Evolutionary conservation across 2,797 vertebrate genomes (phyloP).

Genomic region (Tragopan temminckii): DNA sequence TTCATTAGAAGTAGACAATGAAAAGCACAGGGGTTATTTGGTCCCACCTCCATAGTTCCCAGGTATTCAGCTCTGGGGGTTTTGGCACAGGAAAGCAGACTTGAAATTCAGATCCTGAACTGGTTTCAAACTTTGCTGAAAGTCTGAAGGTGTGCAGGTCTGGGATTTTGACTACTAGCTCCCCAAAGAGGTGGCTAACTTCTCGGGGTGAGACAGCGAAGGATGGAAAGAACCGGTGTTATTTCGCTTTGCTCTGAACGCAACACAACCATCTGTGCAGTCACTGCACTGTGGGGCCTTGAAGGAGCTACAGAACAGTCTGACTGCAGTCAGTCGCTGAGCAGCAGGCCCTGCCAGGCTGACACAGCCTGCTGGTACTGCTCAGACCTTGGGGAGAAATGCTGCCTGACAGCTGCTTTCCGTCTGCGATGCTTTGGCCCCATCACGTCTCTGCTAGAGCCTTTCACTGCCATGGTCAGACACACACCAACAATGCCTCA

Average conservation of each 20-base stretch:
- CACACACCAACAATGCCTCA: not conserved
- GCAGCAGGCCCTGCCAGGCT: not conserved
- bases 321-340: conserved; percentile 3
- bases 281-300: not conserved
- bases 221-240: conserved; percentile 41
- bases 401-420: conserved; percentile 68
- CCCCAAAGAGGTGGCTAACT: conserved; percentile 61
- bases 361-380: conserved; percentile 67
- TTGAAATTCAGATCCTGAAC: conserved; percentile 49
- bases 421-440: conserved; percentile 46
- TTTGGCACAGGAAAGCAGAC: conserved; percentile 33
- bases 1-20: conserved; percentile 33
- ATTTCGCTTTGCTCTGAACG: conserved; percentile 45
- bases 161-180: conserved; percentile 58
- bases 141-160: conserved; percentile 9
- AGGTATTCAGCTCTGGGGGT: conserved; percentile 17
- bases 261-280: conserved; percentile 37
- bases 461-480: not conserved
- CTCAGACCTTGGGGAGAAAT: conserved; percentile 58
- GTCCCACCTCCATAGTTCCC: conserved; percentile 41
- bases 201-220: conserved; percentile 17
- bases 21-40: conserved; percentile 12
- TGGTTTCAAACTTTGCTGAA: conserved; percentile 38
- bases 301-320: conserved; percentile 16
- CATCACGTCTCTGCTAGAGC: not conserved